Percentiles rank a stretch among this genome's conserved stretches.
These are phyloP conservation scores for Cinclus cinclus DNA, from an alignment of 2,113 vertebrate genomes.

Conservation along the genomic window DNA sequence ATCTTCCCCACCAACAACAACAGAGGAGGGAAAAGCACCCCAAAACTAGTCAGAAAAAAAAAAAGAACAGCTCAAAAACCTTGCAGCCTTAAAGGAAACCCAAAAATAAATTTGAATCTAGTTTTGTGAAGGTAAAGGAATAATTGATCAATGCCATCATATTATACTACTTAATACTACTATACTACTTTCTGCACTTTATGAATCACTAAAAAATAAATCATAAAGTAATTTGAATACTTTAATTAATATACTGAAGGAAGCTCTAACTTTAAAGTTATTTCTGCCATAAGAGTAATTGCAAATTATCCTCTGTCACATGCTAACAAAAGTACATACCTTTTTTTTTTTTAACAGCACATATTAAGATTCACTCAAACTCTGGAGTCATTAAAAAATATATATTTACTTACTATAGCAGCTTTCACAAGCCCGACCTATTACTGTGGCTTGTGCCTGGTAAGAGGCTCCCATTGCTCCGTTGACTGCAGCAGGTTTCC, in stretches of 20 bases:
- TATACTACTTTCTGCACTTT: background rate
- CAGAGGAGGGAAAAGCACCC: fast-evolving
- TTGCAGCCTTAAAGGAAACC: background rate
- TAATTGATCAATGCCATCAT: background rate
- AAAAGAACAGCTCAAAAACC: background rate
- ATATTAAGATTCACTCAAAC: background rate
- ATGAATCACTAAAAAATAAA: background rate
- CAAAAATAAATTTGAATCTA: background rate
- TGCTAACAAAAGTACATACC: background rate
- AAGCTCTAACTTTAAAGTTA: background rate
- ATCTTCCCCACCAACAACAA: background rate
- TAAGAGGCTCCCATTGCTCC: slow-evolving; percentile 85
- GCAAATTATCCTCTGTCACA: background rate
- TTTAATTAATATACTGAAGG: background rate
- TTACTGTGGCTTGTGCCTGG: slow-evolving; percentile 75
- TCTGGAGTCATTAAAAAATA: background rate
- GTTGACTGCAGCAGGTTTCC: slow-evolving; percentile 90
- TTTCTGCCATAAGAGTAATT: background rate
- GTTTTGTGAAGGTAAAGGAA: background rate
- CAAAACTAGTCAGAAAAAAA: background rate
- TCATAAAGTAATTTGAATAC: background rate
- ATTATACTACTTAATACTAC: background rate
- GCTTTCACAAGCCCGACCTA: slow-evolving; percentile 94
- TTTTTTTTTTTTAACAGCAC: background rate
- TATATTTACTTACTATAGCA: slow-evolving; percentile 88